Evolutionary conservation across 2,113 vertebrate genomes (phyloP).

Genomic region (Balaenoptera acutorostrata): DNA sequence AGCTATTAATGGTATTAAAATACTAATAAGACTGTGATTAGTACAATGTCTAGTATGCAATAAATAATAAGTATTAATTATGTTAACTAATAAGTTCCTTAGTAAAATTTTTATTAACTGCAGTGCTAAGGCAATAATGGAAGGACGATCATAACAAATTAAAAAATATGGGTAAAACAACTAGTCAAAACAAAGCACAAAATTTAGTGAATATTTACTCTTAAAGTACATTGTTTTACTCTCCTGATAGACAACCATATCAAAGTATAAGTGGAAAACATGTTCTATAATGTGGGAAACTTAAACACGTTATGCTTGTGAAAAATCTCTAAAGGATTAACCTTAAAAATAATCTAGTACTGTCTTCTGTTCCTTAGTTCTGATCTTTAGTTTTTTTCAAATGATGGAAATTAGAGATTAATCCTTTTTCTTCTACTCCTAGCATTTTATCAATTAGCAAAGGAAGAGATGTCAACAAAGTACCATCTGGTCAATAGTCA

Average conservation of each 20-base stretch:
- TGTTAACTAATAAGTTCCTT: not conserved
- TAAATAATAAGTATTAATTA: conserved; percentile 14
- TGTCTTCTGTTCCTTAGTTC: conserved; percentile 1
- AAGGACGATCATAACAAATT: conserved; percentile 16
- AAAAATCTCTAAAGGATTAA: conserved; percentile 13
- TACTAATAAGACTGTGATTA: not conserved
- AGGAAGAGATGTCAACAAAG: not conserved
- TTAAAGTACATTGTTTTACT: not conserved
- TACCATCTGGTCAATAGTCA: not conserved
- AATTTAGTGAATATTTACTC: conserved; percentile 22
- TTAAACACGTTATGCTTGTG: not conserved
- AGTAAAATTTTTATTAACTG: conserved; percentile 17
- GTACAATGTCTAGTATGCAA: not conserved
- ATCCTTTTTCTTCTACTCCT: conserved; percentile 19
- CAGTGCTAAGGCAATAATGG: not conserved
- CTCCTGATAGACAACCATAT: not conserved
- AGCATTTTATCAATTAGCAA: conserved; percentile 30
- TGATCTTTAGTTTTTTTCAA: not conserved
- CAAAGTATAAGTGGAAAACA: not conserved
- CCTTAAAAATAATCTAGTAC: not conserved
- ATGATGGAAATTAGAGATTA: not conserved
- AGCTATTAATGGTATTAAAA: conserved; percentile 1
- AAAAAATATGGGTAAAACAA: not conserved
- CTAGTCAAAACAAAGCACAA: conserved; percentile 37
- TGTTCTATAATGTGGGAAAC: not conserved